Evolutionary conservation across 2,888 invertebrate genomes (phyloP), one percentile per base, ranked within the genome.

Genomic region (Hedychridium roseum): DNA sequence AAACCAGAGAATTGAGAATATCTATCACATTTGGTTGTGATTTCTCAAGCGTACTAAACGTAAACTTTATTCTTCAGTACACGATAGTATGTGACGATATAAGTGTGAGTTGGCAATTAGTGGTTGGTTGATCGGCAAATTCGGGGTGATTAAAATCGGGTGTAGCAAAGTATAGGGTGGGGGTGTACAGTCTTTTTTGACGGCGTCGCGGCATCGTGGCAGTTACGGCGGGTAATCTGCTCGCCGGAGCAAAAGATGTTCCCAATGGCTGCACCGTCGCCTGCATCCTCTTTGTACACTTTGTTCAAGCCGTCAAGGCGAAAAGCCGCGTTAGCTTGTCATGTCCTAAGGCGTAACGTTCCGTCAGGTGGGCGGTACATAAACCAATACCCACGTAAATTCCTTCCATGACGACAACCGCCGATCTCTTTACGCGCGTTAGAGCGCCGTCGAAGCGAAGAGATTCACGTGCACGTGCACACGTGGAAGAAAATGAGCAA

Each of bases 161-260:
- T n/a, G n/a, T n/a, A n/a, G n/a, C n/a, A n/a, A n/a, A n/a, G n/a
- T n/a, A n/a, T n/a, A n/a, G n/a, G n/a, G n/a, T n/a, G n/a, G n/a
- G n/a, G n/a, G n/a, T n/a, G n/a, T n/a, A n/a, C n/a, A n/a, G n/a
- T n/a, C n/a, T n/a, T n/a, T n/a, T n/a, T n/a, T n/a, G n/a, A n/a
- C n/a, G n/a, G n/a, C n/a, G n/a, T n/a, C n/a, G 48, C 42, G 50
- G 43, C 51, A 45, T 44, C 57, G 50, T 50, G 47, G 38, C 48
- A 50, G 55, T 65, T 55, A 68, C 67, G 66, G 59, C 58, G 52
- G 67, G 70, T 64, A 70, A 71, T 65, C 64, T 70, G 71, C 67
- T 66, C 67, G 68, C 38, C 68, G 70, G 64, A 67, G 72, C 72
- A 71, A 67, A 68, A 68, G 70, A 68, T 67, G 68, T 72, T 64